These are phyloP conservation scores for Tangara arthus DNA, from an alignment of 2,797 vertebrate genomes.

Conservation along the genomic window DNA sequence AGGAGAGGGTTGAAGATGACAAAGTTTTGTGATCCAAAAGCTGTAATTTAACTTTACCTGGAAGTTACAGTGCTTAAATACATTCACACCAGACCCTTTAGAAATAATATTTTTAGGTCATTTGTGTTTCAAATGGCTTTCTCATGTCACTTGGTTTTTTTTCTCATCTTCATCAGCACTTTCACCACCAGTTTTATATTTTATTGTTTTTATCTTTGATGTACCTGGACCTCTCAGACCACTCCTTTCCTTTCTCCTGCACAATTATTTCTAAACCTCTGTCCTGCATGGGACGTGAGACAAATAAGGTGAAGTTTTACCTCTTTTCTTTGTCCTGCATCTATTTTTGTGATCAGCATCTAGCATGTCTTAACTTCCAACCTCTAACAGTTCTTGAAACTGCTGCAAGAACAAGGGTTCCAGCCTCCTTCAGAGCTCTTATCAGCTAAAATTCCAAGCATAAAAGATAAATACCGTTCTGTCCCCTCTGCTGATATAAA, in stretches of 20 bases:
- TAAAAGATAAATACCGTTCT: background rate
- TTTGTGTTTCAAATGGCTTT: background rate
- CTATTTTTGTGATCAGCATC: background rate
- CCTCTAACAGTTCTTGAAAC: background rate
- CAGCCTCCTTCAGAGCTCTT: background rate
- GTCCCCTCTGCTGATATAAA: background rate
- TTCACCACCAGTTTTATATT: background rate
- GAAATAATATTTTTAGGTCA: background rate
- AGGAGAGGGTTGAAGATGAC: background rate
- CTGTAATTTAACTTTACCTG: background rate
- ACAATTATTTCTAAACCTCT: background rate
- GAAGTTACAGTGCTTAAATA: background rate
- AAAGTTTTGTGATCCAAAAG: background rate
- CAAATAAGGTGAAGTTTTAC: background rate
- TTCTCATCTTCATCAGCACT: background rate
- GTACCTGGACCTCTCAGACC: background rate
- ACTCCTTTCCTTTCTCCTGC: background rate
- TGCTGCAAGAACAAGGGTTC: background rate
- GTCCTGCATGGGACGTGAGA: background rate
- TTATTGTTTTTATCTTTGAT: background rate
- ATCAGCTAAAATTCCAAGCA: background rate
- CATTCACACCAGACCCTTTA: background rate
- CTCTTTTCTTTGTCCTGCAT: background rate
- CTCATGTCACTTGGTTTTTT: background rate
- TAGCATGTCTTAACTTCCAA: background rate